These are phyloP conservation scores for Pantherophis alleghaniensis DNA, from an alignment of 2,797 vertebrate genomes.

Conservation along the genomic window DNA sequence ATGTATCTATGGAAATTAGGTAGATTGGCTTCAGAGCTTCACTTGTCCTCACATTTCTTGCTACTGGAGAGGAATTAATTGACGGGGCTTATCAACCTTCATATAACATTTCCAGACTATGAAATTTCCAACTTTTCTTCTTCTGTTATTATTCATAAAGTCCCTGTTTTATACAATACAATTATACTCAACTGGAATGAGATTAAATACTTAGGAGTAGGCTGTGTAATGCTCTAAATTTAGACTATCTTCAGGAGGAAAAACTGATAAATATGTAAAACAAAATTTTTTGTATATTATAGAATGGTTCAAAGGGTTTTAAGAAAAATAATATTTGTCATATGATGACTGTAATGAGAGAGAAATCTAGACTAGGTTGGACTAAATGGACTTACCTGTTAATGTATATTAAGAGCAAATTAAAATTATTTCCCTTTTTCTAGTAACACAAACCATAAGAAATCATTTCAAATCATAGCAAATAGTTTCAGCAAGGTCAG, in stretches of 20 bases:
- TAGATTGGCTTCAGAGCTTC: neutral
- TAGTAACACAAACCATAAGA: neutral
- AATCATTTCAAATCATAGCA: neutral
- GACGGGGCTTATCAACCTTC: constrained; percentile 28
- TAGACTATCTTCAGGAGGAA: too few relatives aligned
- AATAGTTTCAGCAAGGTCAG: neutral
- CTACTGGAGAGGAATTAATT: constrained; percentile 27
- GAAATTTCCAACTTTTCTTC: constrained; percentile 7
- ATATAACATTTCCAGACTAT: constrained; percentile 29
- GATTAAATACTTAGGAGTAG: constrained; percentile 28
- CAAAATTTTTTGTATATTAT: constrained; percentile 36
- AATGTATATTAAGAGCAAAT: constrained; percentile 41
- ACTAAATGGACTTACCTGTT: constrained; percentile 24
- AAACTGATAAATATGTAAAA: too few relatives aligned
- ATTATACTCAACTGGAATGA: constrained; percentile 26
- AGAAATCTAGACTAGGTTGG: constrained; percentile 61
- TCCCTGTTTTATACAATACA: constrained; percentile 35
- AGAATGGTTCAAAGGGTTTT: neutral
- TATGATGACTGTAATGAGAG: constrained; percentile 48
- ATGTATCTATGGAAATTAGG: neutral
- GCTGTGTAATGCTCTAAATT: too few relatives aligned
- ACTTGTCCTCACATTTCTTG: constrained; percentile 23
- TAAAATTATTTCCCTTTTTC: constrained; percentile 31
- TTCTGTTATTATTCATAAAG: constrained; percentile 32
- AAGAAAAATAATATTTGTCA: constrained; percentile 19